phyloP scores from a whole-genome alignment of 2,113 vertebrate species.

The Telmatochromis bifrenatus region DNA sequence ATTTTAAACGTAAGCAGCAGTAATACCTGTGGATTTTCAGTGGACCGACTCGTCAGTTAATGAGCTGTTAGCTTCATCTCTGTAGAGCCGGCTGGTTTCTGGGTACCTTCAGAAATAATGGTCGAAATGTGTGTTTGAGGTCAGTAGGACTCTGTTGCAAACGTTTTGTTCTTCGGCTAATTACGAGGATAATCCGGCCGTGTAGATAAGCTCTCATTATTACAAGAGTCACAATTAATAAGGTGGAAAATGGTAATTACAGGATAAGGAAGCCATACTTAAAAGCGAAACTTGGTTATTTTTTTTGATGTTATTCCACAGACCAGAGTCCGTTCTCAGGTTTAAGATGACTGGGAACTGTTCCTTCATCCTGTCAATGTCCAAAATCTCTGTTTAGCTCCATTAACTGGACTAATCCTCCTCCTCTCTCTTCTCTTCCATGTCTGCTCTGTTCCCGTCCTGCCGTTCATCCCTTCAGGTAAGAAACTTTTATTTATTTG shows the following conservation, averaged over 20 bases:
- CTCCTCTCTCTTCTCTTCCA: constrained; percentile 10
- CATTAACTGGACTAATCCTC: not conserved
- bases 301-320: not conserved
- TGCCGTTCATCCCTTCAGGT: not conserved
- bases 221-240: not conserved
- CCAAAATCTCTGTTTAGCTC: not conserved
- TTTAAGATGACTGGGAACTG: not conserved
- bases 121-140: not conserved
- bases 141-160: not conserved
- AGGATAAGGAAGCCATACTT: not conserved
- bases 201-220: not conserved
- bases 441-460: not conserved
- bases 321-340: not conserved
- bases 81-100: not conserved
- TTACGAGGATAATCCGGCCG: not conserved
- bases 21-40: not conserved
- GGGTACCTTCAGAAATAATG: not conserved
- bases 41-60: not conserved
- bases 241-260: not conserved
- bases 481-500: not conserved
- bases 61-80: not conserved
- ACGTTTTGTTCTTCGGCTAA: not conserved
- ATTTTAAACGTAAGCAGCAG: not conserved
- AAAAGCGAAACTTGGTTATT: accelerated
- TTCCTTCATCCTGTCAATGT: not conserved